Evolutionary conservation across 30 jellyfish, hydroid and myxozoan genomes (phyloP), one percentile per base, ranked within the genome.

Genomic region (Aurelia sp.): DNA sequence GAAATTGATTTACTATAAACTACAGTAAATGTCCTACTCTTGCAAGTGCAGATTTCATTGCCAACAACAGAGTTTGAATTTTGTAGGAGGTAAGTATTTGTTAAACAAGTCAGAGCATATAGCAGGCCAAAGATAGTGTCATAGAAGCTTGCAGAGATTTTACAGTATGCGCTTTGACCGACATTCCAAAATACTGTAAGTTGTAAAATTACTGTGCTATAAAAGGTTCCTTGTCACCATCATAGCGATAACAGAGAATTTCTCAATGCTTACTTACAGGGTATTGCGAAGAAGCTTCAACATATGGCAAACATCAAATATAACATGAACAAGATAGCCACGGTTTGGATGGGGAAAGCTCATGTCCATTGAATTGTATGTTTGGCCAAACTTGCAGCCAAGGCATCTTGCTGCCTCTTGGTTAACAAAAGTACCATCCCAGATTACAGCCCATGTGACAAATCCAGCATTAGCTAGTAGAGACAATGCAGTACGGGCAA

Each of bases 271-370:
- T 37, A 27, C 33, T 27, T 27, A 27, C 85, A 79, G 19, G 15
- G 90, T 65, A 48, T 64, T 79, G 17, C 86, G 33, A 64, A 47
- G 64, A 11, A 65, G 73, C 72, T 79, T 79, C 31, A 65, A 11
- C 90, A 79, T 79, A 37, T 79, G 90, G 59, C 90, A 79, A 8
- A 50, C 78, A 74, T 41, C 85, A 74, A 74, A 50, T 37, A 74
- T 74, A 9, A 17, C 82, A 22, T 76, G 60, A 57, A 76, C 88
- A n/a, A 22, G 13, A 47, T 76, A 76, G 60, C 50, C 79, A 19
- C 82, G 60, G 60, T 4, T 76, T 17, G 88, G 88, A 76, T 76
- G 88, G 21, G 83, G 83, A 60, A 76, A 76, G 16, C 33, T 11
- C 22, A 37, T 40, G 2, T 13, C 22, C 18, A 74, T 13, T 13